Conservation (phyloP, 1,140 invertebrate genomes). For the Fopius arisanus region DNA sequence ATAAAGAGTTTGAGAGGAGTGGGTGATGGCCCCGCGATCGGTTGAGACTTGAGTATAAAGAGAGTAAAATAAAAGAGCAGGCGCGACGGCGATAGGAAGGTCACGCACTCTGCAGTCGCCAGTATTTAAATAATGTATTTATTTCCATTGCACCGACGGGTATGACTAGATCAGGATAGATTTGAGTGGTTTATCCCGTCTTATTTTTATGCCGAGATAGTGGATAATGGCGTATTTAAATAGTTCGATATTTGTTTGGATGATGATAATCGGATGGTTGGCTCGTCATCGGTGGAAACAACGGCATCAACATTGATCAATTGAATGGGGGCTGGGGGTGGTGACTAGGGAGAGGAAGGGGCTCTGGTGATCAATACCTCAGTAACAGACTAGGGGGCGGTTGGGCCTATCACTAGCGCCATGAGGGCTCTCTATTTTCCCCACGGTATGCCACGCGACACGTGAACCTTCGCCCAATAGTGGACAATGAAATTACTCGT, state of each 20-base stretch:
- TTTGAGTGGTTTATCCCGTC: background rate
- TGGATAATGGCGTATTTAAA: too few species aligned
- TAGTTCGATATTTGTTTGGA: too few species aligned
- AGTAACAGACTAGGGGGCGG: slow-evolving; percentile 7
- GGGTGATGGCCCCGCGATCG: slow-evolving; percentile 8
- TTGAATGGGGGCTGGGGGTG: background rate
- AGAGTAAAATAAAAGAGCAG: slow-evolving; percentile 22
- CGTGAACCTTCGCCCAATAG: slow-evolving; percentile 51
- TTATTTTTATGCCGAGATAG: slow-evolving; percentile 6
- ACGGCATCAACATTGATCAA: slow-evolving; percentile 21
- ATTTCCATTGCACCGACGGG: slow-evolving; percentile 42
- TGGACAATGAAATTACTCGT: slow-evolving; percentile 58
- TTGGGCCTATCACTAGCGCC: slow-evolving; percentile 25
- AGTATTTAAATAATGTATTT: slow-evolving; percentile 55
- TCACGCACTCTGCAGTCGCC: slow-evolving; percentile 50
- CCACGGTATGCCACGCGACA: slow-evolving; percentile 47
- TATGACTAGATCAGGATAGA: background rate
- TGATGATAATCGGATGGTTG: background rate
- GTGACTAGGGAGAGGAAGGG: background rate
- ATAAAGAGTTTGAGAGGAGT: slow-evolving; percentile 8
- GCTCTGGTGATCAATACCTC: slow-evolving; percentile 24
- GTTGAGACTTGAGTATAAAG: background rate
- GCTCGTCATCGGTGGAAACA: slow-evolving; percentile 16
- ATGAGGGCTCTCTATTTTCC: slow-evolving; percentile 33
- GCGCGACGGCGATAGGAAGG: slow-evolving; percentile 48